Evolutionary conservation across 2,797 vertebrate genomes (phyloP), one percentile per base, ranked within the genome.

Genomic region (Melanotaenia pygmaea): DNA sequence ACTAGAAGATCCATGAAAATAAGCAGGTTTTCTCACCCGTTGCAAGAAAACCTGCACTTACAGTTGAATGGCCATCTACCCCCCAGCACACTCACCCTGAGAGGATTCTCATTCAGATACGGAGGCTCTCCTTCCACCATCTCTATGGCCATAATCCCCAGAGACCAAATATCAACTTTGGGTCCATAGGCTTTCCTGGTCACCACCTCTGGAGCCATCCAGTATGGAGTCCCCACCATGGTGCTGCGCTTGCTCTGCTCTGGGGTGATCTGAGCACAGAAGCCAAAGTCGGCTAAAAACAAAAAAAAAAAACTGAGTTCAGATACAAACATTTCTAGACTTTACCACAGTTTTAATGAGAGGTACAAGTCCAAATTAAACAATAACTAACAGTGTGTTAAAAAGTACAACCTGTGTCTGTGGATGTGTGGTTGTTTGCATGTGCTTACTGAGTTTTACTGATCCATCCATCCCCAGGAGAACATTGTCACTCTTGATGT

Each of bases 401-500:
- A 30, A 5, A 1, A 12, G 22, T 18, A n/a, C 13, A 5, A 50
- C 1, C 2, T 35, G 13, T 56, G 28, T 24, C 13, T 67, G 58
- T 24, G 24, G 16, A 40, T 68, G 1, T 67, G 28, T 62, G 64
- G 68, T 37, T 53, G 47, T 14, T 18, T 45, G 53, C 0, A 18
- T 68, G 30, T 76, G 92, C 97, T 97, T 86, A 99, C 97, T 99
- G 58, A 99, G 95, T 93, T 99, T 99, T 85, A 99, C 98, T 0
- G 97, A 98, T 87, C 98, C 98, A 75, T 99, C 98, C 98, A 99
- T 99, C 77, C 98, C 98, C 88, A 99, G 93, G 62, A 99, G 94
- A 11, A 99, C 97, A 1, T 99, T 99, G 92, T 99, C 98, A 83
- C 98, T 99, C 94, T 99, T 99, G 86, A 99, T 99, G 93, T 99